phyloP scores from a whole-genome alignment of 2,113 vertebrate species.

The Argyrosomus japonicus region DNA sequence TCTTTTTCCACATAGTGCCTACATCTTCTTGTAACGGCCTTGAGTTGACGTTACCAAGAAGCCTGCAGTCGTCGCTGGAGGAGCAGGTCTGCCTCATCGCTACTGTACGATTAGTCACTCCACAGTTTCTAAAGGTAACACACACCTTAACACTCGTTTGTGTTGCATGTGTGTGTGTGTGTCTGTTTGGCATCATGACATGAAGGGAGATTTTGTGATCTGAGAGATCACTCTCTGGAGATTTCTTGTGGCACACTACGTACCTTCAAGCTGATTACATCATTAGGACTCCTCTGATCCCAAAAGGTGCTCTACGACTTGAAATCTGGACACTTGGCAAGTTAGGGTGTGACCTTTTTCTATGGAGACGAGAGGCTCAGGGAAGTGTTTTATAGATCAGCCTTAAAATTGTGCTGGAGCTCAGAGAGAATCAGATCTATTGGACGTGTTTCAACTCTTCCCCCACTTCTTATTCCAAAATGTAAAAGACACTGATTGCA shows the following conservation, averaged over 20 bases:
- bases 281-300: conserved; percentile 30
- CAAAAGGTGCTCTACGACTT: conserved; percentile 8
- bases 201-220: neutral
- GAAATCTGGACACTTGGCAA: conserved; percentile 27
- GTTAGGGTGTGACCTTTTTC: neutral
- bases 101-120: conserved; percentile 88
- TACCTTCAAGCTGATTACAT: conserved; percentile 36
- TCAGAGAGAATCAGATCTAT: conserved; percentile 15
- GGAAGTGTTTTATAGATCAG: neutral
- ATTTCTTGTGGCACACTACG: conserved; percentile 26
- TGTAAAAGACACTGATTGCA: conserved; percentile 47
- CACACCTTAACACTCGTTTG: neutral
- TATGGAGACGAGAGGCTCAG: neutral
- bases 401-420: conserved; percentile 14
- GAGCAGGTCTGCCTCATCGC: conserved; percentile 93
- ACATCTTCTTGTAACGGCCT: conserved; percentile 89
- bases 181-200: neutral
- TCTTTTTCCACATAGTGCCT: conserved; percentile 85
- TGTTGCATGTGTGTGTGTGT: neutral
- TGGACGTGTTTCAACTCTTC: conserved; percentile 40
- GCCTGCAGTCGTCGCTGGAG: conserved; percentile 88
- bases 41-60: conserved; percentile 83
- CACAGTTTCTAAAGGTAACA: conserved; percentile 89
- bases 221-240: conserved; percentile 5
- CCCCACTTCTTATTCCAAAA: conserved; percentile 37